Evolutionary conservation across 2,113 vertebrate genomes (phyloP).

Genomic region (Nothocercus julius): DNA sequence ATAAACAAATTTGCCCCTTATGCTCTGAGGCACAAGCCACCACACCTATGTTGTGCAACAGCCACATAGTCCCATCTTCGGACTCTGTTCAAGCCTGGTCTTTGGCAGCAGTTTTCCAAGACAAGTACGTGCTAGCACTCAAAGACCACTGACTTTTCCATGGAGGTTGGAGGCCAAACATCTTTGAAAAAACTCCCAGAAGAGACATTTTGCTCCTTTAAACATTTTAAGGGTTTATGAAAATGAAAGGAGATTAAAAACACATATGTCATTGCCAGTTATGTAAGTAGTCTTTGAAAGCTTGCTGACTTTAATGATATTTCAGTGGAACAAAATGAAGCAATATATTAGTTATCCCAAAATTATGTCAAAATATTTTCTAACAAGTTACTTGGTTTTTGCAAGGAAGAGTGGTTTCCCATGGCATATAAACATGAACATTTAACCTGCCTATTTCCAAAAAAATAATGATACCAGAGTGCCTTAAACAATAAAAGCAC

Average conservation of each 20-base stretch:
- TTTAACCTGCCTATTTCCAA: neutral
- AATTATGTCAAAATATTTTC: neutral
- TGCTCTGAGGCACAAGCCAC: neutral
- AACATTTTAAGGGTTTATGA: neutral
- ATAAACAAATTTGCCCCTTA: neutral
- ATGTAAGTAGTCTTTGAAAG: constrained; percentile 5
- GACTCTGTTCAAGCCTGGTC: neutral
- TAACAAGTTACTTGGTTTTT: neutral
- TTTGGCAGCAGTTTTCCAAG: neutral
- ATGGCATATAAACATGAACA: neutral
- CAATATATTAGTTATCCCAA: neutral
- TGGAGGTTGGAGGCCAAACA: neutral
- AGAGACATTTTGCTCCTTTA: neutral
- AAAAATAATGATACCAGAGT: neutral
- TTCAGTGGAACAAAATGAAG: constrained; percentile 26
- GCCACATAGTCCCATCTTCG: neutral
- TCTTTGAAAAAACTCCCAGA: neutral
- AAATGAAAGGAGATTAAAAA: constrained; percentile 41
- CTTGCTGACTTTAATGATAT: neutral
- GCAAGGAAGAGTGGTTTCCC: neutral
- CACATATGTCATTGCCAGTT: neutral
- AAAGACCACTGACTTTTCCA: neutral
- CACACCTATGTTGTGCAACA: neutral
- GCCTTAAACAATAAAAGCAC: neutral
- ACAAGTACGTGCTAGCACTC: fast-evolving